A percentile compares a stretch with the other conserved stretches of the same genome.
These are phyloP conservation scores for Trissolcus japonicus DNA, from an alignment of 2,888 invertebrate genomes.

Conservation along the genomic window DNA sequence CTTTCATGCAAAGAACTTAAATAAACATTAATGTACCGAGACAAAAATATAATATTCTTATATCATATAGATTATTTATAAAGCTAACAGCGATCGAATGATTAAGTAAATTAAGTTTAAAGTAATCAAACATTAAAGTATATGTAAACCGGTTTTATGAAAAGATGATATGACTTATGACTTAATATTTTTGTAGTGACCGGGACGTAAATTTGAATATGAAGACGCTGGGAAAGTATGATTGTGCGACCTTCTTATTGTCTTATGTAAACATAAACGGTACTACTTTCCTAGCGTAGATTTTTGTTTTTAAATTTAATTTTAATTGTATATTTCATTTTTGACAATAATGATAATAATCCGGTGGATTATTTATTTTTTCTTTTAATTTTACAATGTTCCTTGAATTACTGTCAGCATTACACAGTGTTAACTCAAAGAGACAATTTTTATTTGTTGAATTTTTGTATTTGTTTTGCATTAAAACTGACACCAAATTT, in stretches of 20 bases:
- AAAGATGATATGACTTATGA: constrained; percentile 15
- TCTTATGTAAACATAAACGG: not conserved
- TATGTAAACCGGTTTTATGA: constrained; percentile 23
- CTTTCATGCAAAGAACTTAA: constrained; percentile 35
- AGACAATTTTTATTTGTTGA: constrained; percentile 7
- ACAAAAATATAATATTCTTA: constrained; percentile 45
- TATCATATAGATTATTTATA: constrained; percentile 42
- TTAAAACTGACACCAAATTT: not conserved
- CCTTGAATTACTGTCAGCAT: constrained; percentile 15
- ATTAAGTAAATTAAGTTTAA: constrained; percentile 36
- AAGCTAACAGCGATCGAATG: constrained; percentile 23
- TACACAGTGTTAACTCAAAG: not conserved
- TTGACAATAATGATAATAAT: not conserved
- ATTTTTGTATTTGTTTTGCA: not conserved
- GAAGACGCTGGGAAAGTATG: constrained; percentile 1
- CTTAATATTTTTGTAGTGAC: constrained; percentile 36
- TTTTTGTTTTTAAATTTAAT: no score
- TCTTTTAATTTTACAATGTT: constrained; percentile 12
- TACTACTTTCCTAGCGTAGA: not conserved
- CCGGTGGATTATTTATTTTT: not conserved
- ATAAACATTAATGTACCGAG: constrained; percentile 20
- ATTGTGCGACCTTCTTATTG: constrained; percentile 8
- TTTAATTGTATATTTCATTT: not conserved
- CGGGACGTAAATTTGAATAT: constrained; percentile 13
- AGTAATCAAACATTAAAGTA: constrained; percentile 30